Evolutionary conservation across 2,113 vertebrate species (phyloP).

Genomic region (Rhineura floridana): DNA sequence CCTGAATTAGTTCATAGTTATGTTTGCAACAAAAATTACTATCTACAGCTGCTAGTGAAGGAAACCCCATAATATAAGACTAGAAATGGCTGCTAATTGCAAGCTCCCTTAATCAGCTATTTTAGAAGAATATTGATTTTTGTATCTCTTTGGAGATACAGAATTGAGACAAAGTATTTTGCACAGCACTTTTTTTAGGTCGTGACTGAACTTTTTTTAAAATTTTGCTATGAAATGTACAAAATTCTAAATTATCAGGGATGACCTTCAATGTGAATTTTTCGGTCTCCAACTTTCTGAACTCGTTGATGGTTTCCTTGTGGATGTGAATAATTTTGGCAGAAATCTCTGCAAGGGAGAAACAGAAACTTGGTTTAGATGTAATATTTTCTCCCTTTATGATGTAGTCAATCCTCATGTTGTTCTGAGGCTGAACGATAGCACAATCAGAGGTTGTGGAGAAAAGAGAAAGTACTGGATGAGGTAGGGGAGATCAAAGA

Average conservation of each 20-base stretch:
- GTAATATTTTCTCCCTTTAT: slow-evolving; percentile 18
- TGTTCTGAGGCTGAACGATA: neutral
- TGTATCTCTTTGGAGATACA: slow-evolving; percentile 64
- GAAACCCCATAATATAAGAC: slow-evolving; percentile 64
- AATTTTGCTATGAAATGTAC: slow-evolving; percentile 54
- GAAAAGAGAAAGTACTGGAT: slow-evolving; percentile 3
- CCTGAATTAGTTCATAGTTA: slow-evolving; percentile 75
- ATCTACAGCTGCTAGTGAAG: slow-evolving; percentile 77
- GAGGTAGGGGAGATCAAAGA: slow-evolving; percentile 25
- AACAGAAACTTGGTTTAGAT: slow-evolving; percentile 14
- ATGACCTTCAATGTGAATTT: slow-evolving; percentile 37
- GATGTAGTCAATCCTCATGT: slow-evolving; percentile 1
- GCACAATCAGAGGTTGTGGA: slow-evolving; percentile 25
- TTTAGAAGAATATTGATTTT: slow-evolving; percentile 73
- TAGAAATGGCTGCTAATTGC: slow-evolving; percentile 73
- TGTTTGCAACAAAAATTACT: slow-evolving; percentile 75
- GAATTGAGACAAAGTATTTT: slow-evolving; percentile 66
- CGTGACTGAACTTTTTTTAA: slow-evolving; percentile 52
- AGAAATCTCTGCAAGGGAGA: neutral
- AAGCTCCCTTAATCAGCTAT: slow-evolving; percentile 66
- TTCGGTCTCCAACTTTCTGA: slow-evolving; percentile 22
- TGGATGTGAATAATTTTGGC: slow-evolving; percentile 37
- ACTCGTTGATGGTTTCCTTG: slow-evolving; percentile 10
- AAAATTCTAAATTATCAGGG: slow-evolving; percentile 34
- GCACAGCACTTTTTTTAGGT: slow-evolving; percentile 65